Conservation (phyloP, 2,888 invertebrate genomes). For the Nemapogon koenigi region DNA sequence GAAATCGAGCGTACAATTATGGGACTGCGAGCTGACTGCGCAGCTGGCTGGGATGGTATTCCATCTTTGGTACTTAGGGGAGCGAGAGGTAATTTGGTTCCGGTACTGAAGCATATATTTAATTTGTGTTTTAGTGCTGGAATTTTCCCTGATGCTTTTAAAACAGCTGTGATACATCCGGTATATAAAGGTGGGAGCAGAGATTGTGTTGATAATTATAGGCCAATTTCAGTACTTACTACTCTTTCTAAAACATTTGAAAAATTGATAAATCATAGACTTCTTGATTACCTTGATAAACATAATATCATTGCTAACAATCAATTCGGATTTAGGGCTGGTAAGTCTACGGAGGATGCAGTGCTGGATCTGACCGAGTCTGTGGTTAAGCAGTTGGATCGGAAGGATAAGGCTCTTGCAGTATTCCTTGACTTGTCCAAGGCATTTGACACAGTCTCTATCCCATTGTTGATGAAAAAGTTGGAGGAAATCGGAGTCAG, state of each 20-base stretch:
- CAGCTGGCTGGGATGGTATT: neutral
- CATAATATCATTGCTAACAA: constrained; percentile 6
- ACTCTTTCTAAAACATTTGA: constrained; percentile 3
- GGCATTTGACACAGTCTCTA: constrained; percentile 11
- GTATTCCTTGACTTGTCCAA: constrained; percentile 9
- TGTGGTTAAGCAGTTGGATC: constrained; percentile 1
- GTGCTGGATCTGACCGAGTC: constrained; percentile 1
- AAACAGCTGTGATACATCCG: neutral
- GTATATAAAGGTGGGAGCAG: constrained; percentile 3
- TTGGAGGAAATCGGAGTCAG: constrained; percentile 1
- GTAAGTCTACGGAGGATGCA: constrained; percentile 6
- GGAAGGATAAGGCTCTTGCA: neutral
- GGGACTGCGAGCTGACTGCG: neutral
- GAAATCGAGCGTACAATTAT: neutral
- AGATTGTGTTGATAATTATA: constrained; percentile 2
- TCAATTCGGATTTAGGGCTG: constrained; percentile 9
- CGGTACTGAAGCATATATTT: neutral
- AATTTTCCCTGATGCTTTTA: constrained; percentile 1
- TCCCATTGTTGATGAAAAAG: constrained; percentile 7
- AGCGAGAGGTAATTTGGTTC: neutral
- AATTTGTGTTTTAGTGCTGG: constrained; percentile 1
- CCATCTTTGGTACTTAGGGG: neutral
- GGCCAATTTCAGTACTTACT: constrained; percentile 6
- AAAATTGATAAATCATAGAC: constrained; percentile 8
- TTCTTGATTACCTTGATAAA: constrained; percentile 7